Percentiles rank a stretch among this genome's conserved stretches.
These are phyloP conservation scores for Hiodon tergisus DNA, from an alignment of 2,113 vertebrate species.

Conservation along the genomic window DNA sequence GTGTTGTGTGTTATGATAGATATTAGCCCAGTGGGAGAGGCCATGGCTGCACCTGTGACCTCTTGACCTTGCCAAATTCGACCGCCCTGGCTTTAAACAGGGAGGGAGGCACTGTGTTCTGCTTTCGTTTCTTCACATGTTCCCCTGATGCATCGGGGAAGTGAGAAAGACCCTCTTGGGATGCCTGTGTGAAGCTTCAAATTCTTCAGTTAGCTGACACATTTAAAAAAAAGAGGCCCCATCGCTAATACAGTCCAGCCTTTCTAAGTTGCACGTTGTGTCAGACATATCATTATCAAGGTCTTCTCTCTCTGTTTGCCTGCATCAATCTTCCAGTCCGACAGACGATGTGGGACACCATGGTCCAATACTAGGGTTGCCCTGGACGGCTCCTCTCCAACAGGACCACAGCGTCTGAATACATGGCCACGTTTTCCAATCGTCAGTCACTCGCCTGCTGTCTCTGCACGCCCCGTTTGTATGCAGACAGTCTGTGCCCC, in stretches of 20 bases:
- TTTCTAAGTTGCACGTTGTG: neutral
- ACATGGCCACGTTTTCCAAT: too few species aligned
- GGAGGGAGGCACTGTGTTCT: too few species aligned
- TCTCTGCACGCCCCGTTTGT: too few species aligned
- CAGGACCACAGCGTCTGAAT: too few species aligned
- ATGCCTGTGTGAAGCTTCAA: neutral
- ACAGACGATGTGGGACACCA: neutral
- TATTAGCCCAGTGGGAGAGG: too few species aligned
- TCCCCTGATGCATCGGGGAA: constrained; percentile 2
- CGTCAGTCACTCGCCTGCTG: too few species aligned
- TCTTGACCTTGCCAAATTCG: too few species aligned
- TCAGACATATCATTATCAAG: constrained; percentile 5
- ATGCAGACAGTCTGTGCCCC: too few species aligned
- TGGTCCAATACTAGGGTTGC: neutral
- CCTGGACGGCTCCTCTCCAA: neutral
- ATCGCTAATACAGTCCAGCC: neutral
- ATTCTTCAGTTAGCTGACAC: neutral
- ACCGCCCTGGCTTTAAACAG: too few species aligned
- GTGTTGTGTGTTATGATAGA: too few species aligned
- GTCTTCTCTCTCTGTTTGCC: neutral
- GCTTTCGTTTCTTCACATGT: neutral
- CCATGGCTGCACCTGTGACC: too few species aligned
- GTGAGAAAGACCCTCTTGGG: neutral
- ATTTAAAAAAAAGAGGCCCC: neutral
- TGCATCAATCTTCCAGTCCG: neutral